phyloP scores from a whole-genome alignment of 64 coral and sea anemone genomes.

The Actinia equina region DNA sequence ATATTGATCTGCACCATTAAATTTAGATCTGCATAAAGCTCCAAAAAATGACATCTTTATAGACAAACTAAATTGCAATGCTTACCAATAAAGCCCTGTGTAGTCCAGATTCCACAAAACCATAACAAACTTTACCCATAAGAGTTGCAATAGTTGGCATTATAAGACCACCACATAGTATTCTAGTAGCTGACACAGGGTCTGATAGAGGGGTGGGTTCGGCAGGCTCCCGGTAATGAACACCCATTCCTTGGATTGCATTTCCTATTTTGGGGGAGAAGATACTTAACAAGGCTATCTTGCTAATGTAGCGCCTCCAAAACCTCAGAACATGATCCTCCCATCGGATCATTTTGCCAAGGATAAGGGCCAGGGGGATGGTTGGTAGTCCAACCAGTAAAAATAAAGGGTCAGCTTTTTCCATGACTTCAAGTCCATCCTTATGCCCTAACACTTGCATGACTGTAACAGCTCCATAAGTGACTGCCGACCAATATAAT shows the following conservation, averaged over 20 bases:
- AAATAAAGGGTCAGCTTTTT: slow-evolving; percentile 95
- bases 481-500: slow-evolving; percentile 98
- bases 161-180: slow-evolving; percentile 88
- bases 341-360: slow-evolving; percentile 98
- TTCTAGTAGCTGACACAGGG: slow-evolving; percentile 88
- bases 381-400: slow-evolving; percentile 95
- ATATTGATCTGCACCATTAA: no score
- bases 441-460: slow-evolving; percentile 98
- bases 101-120: slow-evolving; percentile 76
- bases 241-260: background rate
- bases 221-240: slow-evolving; percentile 65
- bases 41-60: no score
- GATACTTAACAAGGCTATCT: slow-evolving; percentile 78
- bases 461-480: slow-evolving; percentile 98
- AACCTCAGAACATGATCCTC: slow-evolving; percentile 91
- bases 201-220: slow-evolving; percentile 77
- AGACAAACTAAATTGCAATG: background rate
- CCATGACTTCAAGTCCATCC: slow-evolving; percentile 94
- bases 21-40: no score
- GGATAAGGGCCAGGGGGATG: slow-evolving; percentile 94
- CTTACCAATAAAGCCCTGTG: slow-evolving; percentile 94
- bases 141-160: slow-evolving; percentile 90
- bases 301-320: slow-evolving; percentile 86
- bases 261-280: slow-evolving; percentile 56
- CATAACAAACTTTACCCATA: slow-evolving; percentile 91